A percentile compares a stretch with the other conserved stretches of the same genome.
These are phyloP conservation scores for Virgularia gustaviana DNA, from an alignment of 92 coral and sea anemone species.

Conservation along the genomic window DNA sequence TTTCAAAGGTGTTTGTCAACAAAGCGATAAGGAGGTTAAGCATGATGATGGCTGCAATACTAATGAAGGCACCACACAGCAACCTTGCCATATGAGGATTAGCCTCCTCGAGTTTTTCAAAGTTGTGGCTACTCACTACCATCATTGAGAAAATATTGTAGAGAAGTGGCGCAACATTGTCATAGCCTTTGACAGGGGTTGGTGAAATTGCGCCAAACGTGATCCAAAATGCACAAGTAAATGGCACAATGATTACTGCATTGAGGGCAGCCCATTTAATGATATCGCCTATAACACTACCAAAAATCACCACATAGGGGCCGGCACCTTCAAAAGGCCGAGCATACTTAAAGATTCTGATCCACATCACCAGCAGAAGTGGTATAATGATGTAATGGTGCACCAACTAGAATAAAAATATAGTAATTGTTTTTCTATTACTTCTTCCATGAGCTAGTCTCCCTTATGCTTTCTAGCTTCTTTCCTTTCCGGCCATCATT, in stretches of 20 bases:
- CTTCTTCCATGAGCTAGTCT: too few relatives aligned
- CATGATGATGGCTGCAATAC: slow-evolving; percentile 51
- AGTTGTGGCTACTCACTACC: slow-evolving; percentile 54
- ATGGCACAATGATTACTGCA: slow-evolving; percentile 54
- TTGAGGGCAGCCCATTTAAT: slow-evolving; percentile 59
- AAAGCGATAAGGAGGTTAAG: slow-evolving; percentile 69
- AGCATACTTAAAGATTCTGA: slow-evolving; percentile 62
- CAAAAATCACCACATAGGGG: slow-evolving; percentile 68
- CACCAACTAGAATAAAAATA: too few relatives aligned
- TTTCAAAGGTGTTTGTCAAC: slow-evolving; percentile 65
- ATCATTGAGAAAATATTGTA: slow-evolving; percentile 55
- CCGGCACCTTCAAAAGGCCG: slow-evolving; percentile 64
- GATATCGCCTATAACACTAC: slow-evolving; percentile 52
- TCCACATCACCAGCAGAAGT: slow-evolving; percentile 54
- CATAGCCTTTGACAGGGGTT: slow-evolving; percentile 56
- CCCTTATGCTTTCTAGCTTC: too few relatives aligned
- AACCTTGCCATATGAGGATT: slow-evolving; percentile 57
- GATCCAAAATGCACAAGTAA: slow-evolving; percentile 62
- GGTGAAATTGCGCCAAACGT: slow-evolving; percentile 50
- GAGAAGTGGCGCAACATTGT: slow-evolving; percentile 30
- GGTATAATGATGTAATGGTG: slow-evolving; percentile 23
- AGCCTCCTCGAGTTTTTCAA: slow-evolving; percentile 36
- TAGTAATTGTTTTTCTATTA: too few relatives aligned
- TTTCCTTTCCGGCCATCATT: too few relatives aligned
- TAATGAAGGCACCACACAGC: slow-evolving; percentile 52